Conservation (phyloP, 2,888 invertebrate genomes). For the Parnassius orleans region DNA sequence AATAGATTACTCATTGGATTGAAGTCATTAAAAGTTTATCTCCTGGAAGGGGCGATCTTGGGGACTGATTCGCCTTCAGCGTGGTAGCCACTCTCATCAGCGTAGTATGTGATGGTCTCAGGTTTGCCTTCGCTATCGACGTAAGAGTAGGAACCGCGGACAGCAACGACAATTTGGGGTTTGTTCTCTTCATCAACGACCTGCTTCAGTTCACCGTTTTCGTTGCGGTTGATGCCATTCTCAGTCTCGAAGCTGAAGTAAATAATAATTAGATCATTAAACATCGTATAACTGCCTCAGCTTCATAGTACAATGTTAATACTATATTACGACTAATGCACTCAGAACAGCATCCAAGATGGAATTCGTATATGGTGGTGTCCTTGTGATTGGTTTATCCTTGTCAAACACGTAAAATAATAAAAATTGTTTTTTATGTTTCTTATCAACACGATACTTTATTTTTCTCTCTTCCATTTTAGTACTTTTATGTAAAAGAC, state of each 20-base stretch:
- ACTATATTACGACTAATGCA: too few relatives aligned
- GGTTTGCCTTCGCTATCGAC: slow-evolving; percentile 76
- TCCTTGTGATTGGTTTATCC: too few relatives aligned
- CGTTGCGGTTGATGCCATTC: slow-evolving; percentile 76
- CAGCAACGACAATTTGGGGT: slow-evolving; percentile 75
- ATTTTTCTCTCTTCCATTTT: too few relatives aligned
- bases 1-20: slow-evolving; percentile 33
- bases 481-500: too few relatives aligned
- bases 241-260: slow-evolving; percentile 73
- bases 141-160: slow-evolving; percentile 82
- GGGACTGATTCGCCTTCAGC: slow-evolving; percentile 83
- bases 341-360: too few relatives aligned
- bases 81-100: slow-evolving; percentile 84
- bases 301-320: too few relatives aligned
- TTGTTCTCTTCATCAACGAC: slow-evolving; percentile 79
- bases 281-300: too few relatives aligned
- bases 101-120: slow-evolving; percentile 75
- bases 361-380: too few relatives aligned
- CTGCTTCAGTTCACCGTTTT: slow-evolving; percentile 65
- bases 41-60: slow-evolving; percentile 54
- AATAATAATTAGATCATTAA: background rate
- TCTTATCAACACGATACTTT: too few relatives aligned
- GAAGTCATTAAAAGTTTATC: slow-evolving; percentile 34
- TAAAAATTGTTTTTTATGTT: too few relatives aligned
- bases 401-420: too few relatives aligned